phyloP scores from a whole-genome alignment of 2,797 vertebrate genomes.

The Yasuhikotakia modesta region DNA sequence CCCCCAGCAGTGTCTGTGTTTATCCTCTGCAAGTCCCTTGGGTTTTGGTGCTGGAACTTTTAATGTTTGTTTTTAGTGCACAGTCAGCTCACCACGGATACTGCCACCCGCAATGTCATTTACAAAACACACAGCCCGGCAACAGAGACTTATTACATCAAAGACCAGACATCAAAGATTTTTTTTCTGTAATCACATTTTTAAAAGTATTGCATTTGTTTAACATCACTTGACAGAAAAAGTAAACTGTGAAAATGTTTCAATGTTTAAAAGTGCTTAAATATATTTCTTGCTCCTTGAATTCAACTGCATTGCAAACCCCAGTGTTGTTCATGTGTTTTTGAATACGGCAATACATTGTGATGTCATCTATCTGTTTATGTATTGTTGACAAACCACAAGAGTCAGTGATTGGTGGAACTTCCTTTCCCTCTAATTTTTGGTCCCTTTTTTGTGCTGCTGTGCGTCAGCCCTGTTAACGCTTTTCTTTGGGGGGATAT shows the following conservation, averaged over 20 bases:
- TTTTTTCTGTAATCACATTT: constrained; percentile 31
- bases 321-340: background rate
- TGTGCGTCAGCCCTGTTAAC: constrained; percentile 77
- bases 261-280: too few species aligned
- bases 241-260: too few species aligned
- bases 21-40: constrained; percentile 72
- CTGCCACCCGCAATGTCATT: constrained; percentile 45
- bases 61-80: constrained; percentile 62
- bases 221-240: constrained; percentile 56
- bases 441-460: constrained; percentile 56
- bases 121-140: constrained; percentile 32
- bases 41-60: constrained; percentile 68
- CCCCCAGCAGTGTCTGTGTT: constrained; percentile 70
- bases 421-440: constrained; percentile 65
- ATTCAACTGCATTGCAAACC: too few species aligned
- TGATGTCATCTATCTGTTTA: constrained; percentile 30
- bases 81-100: constrained; percentile 48
- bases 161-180: constrained; percentile 12
- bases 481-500: constrained; percentile 79
- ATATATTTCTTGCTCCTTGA: too few species aligned
- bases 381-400: constrained; percentile 56
- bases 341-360: background rate
- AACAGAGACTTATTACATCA: constrained; percentile 23
- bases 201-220: constrained; percentile 64
- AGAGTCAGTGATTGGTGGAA: constrained; percentile 56